Evolutionary conservation across 2,888 invertebrate genomes (phyloP).

Genomic region (Synergus itoensis): DNA sequence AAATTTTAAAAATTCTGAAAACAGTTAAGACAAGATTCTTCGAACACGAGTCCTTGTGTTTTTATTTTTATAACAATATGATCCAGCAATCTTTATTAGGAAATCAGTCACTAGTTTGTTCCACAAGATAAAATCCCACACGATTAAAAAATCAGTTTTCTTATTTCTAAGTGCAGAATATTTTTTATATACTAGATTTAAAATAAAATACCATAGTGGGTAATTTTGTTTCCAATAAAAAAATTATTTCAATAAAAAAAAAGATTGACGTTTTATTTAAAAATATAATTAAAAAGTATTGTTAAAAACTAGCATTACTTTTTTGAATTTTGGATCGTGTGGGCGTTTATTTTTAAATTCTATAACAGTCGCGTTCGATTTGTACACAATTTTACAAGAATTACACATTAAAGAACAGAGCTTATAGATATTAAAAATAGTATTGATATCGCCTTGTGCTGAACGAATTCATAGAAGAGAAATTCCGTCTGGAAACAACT

Average conservation of each 20-base stretch:
- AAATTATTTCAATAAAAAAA: not conserved
- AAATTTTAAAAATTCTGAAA: not conserved
- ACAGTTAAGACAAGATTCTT: not conserved
- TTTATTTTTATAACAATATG: not conserved
- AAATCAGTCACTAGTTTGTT: not conserved
- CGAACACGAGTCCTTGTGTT: not conserved
- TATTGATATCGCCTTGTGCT: not conserved
- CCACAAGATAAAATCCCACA: not conserved
- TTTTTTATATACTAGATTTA: not conserved
- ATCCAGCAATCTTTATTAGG: not conserved
- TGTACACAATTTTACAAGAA: slow-evolving; percentile 35
- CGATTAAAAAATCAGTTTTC: not conserved
- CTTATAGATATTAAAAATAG: not conserved
- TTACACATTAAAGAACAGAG: not conserved
- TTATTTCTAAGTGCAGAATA: not conserved
- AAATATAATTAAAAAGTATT: not conserved
- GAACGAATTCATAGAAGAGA: not conserved
- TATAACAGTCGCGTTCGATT: slow-evolving; percentile 8
- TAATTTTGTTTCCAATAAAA: not conserved
- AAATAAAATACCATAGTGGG: not conserved
- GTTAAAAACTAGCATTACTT: not conserved
- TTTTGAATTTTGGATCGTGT: not conserved
- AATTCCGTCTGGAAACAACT: not conserved
- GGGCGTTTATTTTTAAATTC: not conserved
- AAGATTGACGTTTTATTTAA: not conserved